Conservation (phyloP, 2,888 invertebrate genomes). For the Pseudanteris insignis region DNA sequence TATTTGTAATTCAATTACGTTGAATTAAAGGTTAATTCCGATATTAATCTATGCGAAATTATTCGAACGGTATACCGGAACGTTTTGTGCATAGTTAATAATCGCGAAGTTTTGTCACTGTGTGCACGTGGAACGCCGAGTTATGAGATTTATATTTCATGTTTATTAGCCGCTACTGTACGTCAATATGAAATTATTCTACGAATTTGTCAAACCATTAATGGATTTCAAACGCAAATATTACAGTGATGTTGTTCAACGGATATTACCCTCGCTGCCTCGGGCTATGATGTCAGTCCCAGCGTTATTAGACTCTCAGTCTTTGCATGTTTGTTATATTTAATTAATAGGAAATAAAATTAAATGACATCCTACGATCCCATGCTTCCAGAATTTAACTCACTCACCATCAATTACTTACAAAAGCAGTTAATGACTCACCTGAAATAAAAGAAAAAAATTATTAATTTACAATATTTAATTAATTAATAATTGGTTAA, state of each 20-base stretch:
- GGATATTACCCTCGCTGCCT: conserved; percentile 17
- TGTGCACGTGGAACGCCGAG: no score
- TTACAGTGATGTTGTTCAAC: conserved; percentile 27
- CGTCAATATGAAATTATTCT: conserved; percentile 13
- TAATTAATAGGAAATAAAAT: no score
- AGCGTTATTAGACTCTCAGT: conserved; percentile 32
- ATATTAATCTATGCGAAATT: neutral
- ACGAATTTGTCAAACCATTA: conserved; percentile 24
- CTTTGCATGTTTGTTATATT: no score
- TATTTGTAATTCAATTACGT: no score
- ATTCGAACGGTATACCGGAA: no score
- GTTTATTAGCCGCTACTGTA: conserved; percentile 9
- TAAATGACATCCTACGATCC: no score
- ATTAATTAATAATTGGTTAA: no score
- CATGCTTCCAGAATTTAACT: no score
- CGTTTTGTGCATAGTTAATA: no score
- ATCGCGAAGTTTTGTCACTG: conserved; percentile 2
- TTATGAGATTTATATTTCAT: conserved; percentile 11
- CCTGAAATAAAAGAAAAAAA: conserved; percentile 5
- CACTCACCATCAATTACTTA: neutral
- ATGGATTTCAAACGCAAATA: conserved; percentile 35
- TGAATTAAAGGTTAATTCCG: neutral
- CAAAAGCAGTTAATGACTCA: neutral
- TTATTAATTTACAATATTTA: no score
- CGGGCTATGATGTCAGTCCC: conserved; percentile 23